Percentiles rank a stretch among this genome's conserved stretches.
Conservation (phyloP, 37 sponge, comb jelly and placozoan genomes). For the Hormiphora californensis region DNA sequence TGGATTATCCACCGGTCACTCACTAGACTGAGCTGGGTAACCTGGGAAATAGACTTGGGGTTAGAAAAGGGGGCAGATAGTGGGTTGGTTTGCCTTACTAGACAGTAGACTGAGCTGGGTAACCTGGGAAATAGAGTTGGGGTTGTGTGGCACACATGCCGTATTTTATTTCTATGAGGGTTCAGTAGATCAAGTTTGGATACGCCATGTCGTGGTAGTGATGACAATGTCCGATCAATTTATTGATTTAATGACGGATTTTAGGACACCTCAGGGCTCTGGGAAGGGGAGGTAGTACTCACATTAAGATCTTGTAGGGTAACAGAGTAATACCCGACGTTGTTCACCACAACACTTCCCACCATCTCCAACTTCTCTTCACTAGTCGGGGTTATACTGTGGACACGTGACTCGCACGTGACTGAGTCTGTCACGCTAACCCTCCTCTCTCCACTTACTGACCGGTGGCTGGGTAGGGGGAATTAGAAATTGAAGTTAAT, state of each 20-base stretch:
- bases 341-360: conserved; percentile 36
- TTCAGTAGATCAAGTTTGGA: no score
- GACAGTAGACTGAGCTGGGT: conserved; percentile 44
- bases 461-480: conserved; percentile 8
- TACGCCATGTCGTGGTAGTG: no score
- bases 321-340: conserved; percentile 13
- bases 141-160: no score
- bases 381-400: background rate
- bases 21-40: conserved; percentile 46
- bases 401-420: conserved; percentile 25
- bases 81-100: no score
- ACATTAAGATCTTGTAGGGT: conserved; percentile 18
- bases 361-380: background rate
- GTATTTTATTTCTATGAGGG: no score
- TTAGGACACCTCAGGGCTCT: no score
- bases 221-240: no score
- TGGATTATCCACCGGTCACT: conserved; percentile 38
- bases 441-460: background rate
- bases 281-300: no score
- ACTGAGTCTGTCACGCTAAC: conserved; percentile 24
- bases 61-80: background rate
- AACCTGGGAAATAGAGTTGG: background rate
- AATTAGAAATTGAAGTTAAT: background rate
- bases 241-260: no score
- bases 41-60: background rate